Percentiles rank a stretch among this genome's conserved stretches.
Evolutionary conservation across 2,888 invertebrate genomes (phyloP).

Genomic region (Hedychridium roseum): DNA sequence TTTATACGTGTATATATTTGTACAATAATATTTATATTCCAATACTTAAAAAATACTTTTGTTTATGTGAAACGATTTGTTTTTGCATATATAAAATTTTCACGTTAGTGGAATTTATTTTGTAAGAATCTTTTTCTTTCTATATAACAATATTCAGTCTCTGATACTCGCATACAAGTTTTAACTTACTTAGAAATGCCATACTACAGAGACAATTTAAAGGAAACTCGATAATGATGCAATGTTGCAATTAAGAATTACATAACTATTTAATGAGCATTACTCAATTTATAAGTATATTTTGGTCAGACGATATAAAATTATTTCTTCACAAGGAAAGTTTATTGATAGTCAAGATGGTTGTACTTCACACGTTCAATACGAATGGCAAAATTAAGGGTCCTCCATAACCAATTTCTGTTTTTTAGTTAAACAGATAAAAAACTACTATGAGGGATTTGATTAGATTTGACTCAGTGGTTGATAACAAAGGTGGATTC

Average conservation of each 20-base stretch:
- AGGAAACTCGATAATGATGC: slow-evolving; percentile 18
- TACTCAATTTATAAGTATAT: slow-evolving; percentile 8
- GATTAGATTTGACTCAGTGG: too few relatives aligned
- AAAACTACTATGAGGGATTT: too few relatives aligned
- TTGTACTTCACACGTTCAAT: too few relatives aligned
- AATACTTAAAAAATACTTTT: slow-evolving; percentile 42
- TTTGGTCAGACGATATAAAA: too few relatives aligned
- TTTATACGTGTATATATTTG: slow-evolving; percentile 32
- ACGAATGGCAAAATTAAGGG: too few relatives aligned
- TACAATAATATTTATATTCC: slow-evolving; percentile 31
- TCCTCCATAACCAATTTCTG: too few relatives aligned
- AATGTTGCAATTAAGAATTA: too few relatives aligned
- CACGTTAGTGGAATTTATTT: slow-evolving; percentile 39
- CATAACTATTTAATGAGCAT: too few relatives aligned
- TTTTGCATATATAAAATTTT: slow-evolving; percentile 41
- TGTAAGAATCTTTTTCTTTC: slow-evolving; percentile 24
- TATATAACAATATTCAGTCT: slow-evolving; percentile 39
- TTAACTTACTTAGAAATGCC: slow-evolving; percentile 11
- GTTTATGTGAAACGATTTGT: slow-evolving; percentile 22
- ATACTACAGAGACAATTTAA: slow-evolving; percentile 19
- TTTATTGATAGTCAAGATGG: too few relatives aligned
- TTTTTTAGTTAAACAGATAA: too few relatives aligned
- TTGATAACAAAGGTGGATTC: too few relatives aligned
- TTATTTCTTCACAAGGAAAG: too few relatives aligned
- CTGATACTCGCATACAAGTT: slow-evolving; percentile 30